Percentiles rank a stretch among this genome's conserved stretches.
These are phyloP conservation scores for Rallus limicola DNA, from an alignment of 2,113 vertebrate genomes.

Conservation along the genomic window DNA sequence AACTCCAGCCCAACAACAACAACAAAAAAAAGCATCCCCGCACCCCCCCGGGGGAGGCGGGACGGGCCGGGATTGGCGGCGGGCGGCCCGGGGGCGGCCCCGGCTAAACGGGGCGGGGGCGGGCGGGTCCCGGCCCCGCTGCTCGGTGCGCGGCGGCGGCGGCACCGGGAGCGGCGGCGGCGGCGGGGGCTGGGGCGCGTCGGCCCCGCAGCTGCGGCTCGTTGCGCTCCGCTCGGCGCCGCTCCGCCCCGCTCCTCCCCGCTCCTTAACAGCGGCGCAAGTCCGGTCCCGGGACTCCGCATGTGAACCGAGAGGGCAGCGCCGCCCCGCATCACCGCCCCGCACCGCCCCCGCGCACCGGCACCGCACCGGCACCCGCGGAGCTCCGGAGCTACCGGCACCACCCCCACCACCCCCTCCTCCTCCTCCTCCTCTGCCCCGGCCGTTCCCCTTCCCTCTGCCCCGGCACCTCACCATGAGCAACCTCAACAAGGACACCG, in stretches of 20 bases:
- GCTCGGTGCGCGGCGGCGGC: neutral
- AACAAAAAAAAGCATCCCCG: neutral
- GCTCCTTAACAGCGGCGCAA: neutral
- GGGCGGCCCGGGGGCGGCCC: slow-evolving; percentile 50
- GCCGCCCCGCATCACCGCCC: neutral
- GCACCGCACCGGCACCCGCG: neutral
- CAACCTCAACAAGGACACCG: slow-evolving; percentile 74
- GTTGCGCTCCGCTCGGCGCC: neutral
- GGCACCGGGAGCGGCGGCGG: slow-evolving; percentile 50
- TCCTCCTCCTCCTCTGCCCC: neutral
- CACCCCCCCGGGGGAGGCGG: neutral
- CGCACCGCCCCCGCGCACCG: slow-evolving; percentile 8
- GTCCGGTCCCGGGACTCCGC: slow-evolving; percentile 8
- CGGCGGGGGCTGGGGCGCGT: neutral
- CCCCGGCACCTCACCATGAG: slow-evolving; percentile 70
- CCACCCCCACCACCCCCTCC: neutral
- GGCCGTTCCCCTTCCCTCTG: neutral
- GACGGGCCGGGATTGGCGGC: slow-evolving; percentile 67
- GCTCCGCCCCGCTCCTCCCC: neutral
- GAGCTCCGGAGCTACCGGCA: neutral
- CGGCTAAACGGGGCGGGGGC: slow-evolving; percentile 2
- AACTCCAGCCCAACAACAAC: neutral
- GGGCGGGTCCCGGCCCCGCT: slow-evolving; percentile 39
- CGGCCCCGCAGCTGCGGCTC: slow-evolving; percentile 17
- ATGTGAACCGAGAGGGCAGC: slow-evolving; percentile 7